These are phyloP conservation scores for Emmelina monodactyla DNA, from an alignment of 2,888 invertebrate species.

Conservation along the genomic window DNA sequence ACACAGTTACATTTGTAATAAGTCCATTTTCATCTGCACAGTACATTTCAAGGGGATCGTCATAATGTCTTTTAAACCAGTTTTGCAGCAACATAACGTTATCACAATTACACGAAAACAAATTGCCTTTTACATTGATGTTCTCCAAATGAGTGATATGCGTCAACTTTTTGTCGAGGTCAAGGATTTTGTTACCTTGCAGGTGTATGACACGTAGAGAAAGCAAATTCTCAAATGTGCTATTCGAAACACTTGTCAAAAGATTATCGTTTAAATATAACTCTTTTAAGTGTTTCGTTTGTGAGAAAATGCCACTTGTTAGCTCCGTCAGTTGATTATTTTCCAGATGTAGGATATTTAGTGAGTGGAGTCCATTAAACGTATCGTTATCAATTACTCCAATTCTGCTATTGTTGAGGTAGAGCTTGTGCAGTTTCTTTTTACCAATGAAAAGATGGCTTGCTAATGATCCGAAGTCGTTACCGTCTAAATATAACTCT, in stretches of 20 bases:
- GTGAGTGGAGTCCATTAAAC: constrained; percentile 77
- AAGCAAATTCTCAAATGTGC: constrained; percentile 76
- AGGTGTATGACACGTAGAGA: constrained; percentile 74
- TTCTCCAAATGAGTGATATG: constrained; percentile 68
- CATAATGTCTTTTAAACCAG: constrained; percentile 72
- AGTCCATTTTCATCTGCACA: constrained; percentile 65
- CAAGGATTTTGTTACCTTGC: constrained; percentile 78
- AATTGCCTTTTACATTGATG: constrained; percentile 75
- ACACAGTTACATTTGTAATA: constrained; percentile 46
- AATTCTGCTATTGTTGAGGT: constrained; percentile 79
- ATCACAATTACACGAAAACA: constrained; percentile 81
- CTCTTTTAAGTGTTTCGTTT: constrained; percentile 77
- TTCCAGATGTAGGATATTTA: constrained; percentile 79
- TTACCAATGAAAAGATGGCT: constrained; percentile 87
- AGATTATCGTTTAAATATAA: constrained; percentile 83
- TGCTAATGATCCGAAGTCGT: constrained; percentile 75
- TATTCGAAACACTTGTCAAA: constrained; percentile 74
- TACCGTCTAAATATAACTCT: constrained; percentile 84
- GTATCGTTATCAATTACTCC: constrained; percentile 77
- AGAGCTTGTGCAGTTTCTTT: constrained; percentile 79
- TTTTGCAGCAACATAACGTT: constrained; percentile 71
- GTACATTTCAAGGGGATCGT: constrained; percentile 71
- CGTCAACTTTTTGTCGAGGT: constrained; percentile 72
- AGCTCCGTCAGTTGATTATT: constrained; percentile 76
- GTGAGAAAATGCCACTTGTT: constrained; percentile 80